A percentile compares a stretch with the other conserved stretches of the same genome.
phyloP scores from a whole-genome alignment of 2,888 invertebrate genomes.

The Sinohyriopsis cumingii region DNA sequence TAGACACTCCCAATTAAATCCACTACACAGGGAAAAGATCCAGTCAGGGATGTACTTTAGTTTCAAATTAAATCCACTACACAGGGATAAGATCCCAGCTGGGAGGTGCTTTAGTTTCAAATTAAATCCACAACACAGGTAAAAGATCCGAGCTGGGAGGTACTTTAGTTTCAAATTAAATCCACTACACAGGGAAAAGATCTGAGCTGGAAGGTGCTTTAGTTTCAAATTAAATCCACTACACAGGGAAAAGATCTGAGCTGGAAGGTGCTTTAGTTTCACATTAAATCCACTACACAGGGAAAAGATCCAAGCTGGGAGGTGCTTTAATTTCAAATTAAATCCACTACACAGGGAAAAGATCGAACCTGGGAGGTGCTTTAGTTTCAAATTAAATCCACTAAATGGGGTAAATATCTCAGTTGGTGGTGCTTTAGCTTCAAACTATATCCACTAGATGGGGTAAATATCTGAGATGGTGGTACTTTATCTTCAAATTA shows the following conservation, averaged over 20 bases:
- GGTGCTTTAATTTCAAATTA: slow-evolving; percentile 7
- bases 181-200: neutral
- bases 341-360: neutral
- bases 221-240: neutral
- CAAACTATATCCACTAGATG: neutral
- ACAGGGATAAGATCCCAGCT: neutral
- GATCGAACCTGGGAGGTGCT: slow-evolving; percentile 15
- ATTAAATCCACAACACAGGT: neutral
- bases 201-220: slow-evolving; percentile 15
- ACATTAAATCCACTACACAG: neutral
- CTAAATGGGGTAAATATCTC: slow-evolving; percentile 1
- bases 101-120: slow-evolving; percentile 14
- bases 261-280: slow-evolving; percentile 14
- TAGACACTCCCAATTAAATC: neutral
- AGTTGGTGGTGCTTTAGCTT: slow-evolving; percentile 13
- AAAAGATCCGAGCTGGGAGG: slow-evolving; percentile 12
- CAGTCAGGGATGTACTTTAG: slow-evolving; percentile 13
- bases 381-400: neutral
- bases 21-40: neutral
- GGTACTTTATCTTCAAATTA: slow-evolving; percentile 7
- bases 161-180: slow-evolving; percentile 1
- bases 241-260: slow-evolving; percentile 1
- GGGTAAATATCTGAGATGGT: slow-evolving; percentile 5
- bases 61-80: neutral
- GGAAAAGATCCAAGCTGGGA: slow-evolving; percentile 6